Evolutionary conservation across 2,888 invertebrate species (phyloP).

Genomic region (Nephrotoma guestfalica): DNA sequence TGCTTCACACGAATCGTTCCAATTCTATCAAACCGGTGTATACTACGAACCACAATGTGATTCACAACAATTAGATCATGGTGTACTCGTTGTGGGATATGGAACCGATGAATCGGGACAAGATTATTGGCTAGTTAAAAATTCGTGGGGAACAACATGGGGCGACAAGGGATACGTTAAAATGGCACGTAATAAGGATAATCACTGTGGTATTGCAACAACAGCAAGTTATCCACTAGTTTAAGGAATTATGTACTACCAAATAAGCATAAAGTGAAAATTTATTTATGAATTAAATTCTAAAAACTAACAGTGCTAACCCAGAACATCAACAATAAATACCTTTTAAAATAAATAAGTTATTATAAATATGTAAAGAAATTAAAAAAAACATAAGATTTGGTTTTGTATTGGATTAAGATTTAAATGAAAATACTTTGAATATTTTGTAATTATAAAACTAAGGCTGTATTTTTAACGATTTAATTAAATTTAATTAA

Average conservation of each 20-base stretch:
- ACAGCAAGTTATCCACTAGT: constrained; percentile 75
- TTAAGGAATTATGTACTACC: constrained; percentile 27
- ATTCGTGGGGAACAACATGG: constrained; percentile 58
- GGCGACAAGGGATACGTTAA: constrained; percentile 75
- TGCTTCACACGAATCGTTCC: constrained; percentile 72
- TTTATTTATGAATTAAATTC: background rate
- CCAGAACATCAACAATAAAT: background rate
- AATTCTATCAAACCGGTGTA: constrained; percentile 67
- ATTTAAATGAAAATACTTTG: background rate
- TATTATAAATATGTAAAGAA: background rate
- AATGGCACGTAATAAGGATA: constrained; percentile 70
- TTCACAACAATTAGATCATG: constrained; percentile 61
- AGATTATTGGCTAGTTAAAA: constrained; percentile 59
- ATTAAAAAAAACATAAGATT: background rate
- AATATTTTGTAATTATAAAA: background rate
- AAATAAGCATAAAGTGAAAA: background rate
- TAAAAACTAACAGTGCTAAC: background rate
- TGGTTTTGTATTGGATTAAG: background rate
- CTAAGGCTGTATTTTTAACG: background rate
- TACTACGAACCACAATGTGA: constrained; percentile 72
- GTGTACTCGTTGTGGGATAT: constrained; percentile 34
- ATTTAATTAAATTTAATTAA: background rate
- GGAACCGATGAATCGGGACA: constrained; percentile 29
- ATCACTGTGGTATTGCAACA: constrained; percentile 78
- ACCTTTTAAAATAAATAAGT: background rate